Evolutionary conservation across 2,888 invertebrate genomes (phyloP).

Genomic region (Agriopis marginaria): DNA sequence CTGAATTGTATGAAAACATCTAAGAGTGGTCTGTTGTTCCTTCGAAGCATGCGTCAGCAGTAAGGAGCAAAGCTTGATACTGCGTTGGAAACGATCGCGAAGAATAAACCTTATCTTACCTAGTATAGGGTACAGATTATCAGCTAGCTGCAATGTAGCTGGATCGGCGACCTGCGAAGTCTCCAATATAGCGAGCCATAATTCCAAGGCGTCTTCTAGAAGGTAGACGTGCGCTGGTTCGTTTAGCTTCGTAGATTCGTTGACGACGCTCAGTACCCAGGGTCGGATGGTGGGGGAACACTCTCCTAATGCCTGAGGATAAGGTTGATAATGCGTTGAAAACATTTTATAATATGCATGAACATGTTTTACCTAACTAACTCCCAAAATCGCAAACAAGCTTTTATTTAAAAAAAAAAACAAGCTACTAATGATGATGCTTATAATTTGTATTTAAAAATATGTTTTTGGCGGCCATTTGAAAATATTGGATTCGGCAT

Average conservation of each 20-base stretch:
- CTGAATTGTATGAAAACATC: too few species aligned
- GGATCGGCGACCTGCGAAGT: constrained; percentile 87
- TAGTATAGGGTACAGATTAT: constrained; percentile 91
- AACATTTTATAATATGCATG: background rate
- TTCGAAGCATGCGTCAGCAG: too few species aligned
- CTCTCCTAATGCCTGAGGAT: constrained; percentile 84
- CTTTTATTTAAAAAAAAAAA: too few species aligned
- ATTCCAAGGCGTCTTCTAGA: constrained; percentile 95
- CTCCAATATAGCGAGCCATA: constrained; percentile 95
- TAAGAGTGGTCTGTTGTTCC: too few species aligned
- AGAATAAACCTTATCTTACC: constrained; percentile 75
- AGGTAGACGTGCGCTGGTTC: constrained; percentile 95
- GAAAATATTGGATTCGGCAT: too few species aligned
- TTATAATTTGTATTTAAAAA: too few species aligned
- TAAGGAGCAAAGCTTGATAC: too few species aligned
- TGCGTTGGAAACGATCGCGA: too few species aligned
- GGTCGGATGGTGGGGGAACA: constrained; percentile 87
- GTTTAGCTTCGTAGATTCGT: constrained; percentile 89
- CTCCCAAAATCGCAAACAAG: too few species aligned
- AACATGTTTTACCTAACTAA: too few species aligned
- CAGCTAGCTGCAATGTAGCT: constrained; percentile 89
- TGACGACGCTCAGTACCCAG: constrained; percentile 86
- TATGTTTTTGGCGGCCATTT: too few species aligned
- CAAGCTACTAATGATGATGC: too few species aligned
- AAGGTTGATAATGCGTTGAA: background rate